These are phyloP conservation scores for Indri indri DNA, from an alignment of 2,113 vertebrate species.

Conservation along the genomic window DNA sequence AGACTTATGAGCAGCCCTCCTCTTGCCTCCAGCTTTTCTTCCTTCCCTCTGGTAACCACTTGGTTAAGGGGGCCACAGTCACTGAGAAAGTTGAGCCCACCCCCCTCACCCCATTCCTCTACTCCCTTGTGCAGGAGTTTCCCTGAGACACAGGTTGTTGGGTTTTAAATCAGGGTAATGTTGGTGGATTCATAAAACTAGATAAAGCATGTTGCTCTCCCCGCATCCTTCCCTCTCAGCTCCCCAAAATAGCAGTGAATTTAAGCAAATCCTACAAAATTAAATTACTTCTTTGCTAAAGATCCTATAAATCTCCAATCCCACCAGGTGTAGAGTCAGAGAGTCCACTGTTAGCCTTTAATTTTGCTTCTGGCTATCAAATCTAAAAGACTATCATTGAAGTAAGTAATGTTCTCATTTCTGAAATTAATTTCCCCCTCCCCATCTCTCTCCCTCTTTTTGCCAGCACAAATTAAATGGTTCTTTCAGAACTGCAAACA, in stretches of 20 bases:
- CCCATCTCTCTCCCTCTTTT: neutral
- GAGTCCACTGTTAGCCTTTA: constrained; percentile 64
- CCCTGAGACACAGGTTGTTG: constrained; percentile 49
- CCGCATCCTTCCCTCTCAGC: constrained; percentile 34
- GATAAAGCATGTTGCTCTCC: constrained; percentile 58
- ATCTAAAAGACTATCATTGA: constrained; percentile 76
- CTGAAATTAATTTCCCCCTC: constrained; percentile 71
- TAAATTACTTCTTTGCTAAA: constrained; percentile 77
- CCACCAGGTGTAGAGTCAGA: constrained; percentile 68
- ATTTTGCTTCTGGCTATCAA: constrained; percentile 80
- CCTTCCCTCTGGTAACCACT: constrained; percentile 29
- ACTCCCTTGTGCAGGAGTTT: constrained; percentile 41
- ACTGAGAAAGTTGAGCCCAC: constrained; percentile 3
- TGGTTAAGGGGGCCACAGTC: constrained; percentile 37
- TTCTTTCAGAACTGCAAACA: constrained; percentile 74
- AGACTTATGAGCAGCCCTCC: neutral
- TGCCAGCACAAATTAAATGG: constrained; percentile 79
- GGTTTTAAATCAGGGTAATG: constrained; percentile 74
- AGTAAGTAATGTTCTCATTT: constrained; percentile 78
- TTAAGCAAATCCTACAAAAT: constrained; percentile 81
- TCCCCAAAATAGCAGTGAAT: constrained; percentile 78
- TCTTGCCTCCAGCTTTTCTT: constrained; percentile 47
- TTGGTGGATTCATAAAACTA: constrained; percentile 75
- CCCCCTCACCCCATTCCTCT: neutral
- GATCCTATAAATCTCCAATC: constrained; percentile 67